A percentile compares a stretch with the other conserved stretches of the same genome.
Evolutionary conservation across 2,113 vertebrate species (phyloP).

Genomic region (Eublepharis macularius): DNA sequence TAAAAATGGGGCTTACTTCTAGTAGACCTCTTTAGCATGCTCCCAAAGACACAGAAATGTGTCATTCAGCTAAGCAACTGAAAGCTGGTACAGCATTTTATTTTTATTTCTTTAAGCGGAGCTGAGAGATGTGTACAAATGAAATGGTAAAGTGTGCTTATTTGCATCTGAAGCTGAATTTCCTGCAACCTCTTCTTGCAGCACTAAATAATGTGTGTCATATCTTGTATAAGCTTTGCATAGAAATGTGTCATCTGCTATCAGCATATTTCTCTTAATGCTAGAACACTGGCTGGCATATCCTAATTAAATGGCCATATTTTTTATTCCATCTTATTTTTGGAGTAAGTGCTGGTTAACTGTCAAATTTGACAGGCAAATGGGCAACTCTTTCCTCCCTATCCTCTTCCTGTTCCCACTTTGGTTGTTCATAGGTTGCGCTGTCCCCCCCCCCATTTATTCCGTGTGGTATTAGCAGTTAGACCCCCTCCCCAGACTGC

Average conservation of each 20-base stretch:
- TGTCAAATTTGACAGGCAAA: not conserved
- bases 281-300: not conserved
- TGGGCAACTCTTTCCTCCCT: too few species aligned
- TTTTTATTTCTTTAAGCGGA: not conserved
- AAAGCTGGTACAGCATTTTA: not conserved
- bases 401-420: not conserved
- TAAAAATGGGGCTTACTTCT: too few species aligned
- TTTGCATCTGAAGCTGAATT: constrained; percentile 3
- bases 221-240: not conserved
- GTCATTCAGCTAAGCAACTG: not conserved
- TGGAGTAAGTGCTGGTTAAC: not conserved
- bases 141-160: not conserved
- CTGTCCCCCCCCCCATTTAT: not conserved
- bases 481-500: not conserved
- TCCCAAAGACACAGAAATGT: not conserved
- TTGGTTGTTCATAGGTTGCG: not conserved
- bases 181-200: not conserved
- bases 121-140: not conserved
- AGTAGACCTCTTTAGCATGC: too few species aligned
- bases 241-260: not conserved
- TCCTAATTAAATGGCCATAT: not conserved
- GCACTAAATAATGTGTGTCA: constrained; percentile 1
- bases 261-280: not conserved
- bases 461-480: not conserved
- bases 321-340: not conserved